Conservation (phyloP, 1,140 invertebrate genomes). For the Arctopsyche grandis region DNA sequence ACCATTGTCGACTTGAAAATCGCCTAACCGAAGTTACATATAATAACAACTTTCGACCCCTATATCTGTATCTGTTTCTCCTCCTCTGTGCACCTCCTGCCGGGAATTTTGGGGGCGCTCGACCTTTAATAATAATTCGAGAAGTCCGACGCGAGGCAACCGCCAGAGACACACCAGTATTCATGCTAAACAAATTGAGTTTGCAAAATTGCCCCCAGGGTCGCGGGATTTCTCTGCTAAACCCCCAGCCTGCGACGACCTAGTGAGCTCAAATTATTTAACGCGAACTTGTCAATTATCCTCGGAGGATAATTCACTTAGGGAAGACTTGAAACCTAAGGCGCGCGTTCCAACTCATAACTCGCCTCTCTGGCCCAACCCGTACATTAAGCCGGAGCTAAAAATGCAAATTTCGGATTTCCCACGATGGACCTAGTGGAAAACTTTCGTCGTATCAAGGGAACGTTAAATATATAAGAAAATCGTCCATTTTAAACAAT, state of each 20-base stretch:
- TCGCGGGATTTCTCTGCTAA: constrained; percentile 1
- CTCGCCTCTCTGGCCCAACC: background rate
- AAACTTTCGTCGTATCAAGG: too few relatives aligned
- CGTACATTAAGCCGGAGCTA: background rate
- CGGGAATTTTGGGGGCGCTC: too few relatives aligned
- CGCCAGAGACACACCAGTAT: constrained; percentile 11
- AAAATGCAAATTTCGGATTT: too few relatives aligned
- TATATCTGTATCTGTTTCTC: too few relatives aligned
- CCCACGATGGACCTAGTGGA: too few relatives aligned
- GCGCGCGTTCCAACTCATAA: constrained; percentile 12
- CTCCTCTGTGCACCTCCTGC: too few relatives aligned
- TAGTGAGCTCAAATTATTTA: constrained; percentile 29
- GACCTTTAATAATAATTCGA: too few relatives aligned
- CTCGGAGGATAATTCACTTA: constrained; percentile 27
- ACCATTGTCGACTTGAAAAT: too few relatives aligned
- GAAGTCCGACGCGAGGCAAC: background rate
- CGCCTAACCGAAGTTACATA: too few relatives aligned
- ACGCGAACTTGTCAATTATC: constrained; percentile 32
- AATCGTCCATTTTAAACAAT: too few relatives aligned
- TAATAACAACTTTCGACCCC: too few relatives aligned
- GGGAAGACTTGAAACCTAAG: constrained; percentile 11
- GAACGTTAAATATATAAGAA: too few relatives aligned
- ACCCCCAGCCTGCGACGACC: background rate
- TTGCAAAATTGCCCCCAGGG: constrained; percentile 26
- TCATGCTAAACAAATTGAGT: constrained; percentile 30